Base-by-base conservation (phyloP, 2,797 vertebrate species). In the Toxotes lorentzi region DNA sequence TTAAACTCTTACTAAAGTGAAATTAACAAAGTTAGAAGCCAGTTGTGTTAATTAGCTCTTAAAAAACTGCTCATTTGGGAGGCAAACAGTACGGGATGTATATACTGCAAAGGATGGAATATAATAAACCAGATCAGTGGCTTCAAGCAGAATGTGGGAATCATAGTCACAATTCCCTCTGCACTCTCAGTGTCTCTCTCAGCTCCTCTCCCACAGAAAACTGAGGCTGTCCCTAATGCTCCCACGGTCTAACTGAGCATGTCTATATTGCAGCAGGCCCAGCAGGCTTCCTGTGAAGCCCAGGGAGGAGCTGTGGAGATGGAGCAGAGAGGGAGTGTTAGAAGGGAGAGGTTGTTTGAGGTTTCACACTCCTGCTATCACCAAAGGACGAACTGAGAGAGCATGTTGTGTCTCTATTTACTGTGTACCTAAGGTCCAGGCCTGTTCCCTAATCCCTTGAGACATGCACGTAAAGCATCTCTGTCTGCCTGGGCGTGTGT, bases 71-170 rank as follows among this genome's bases (percentile, higher is more conserved):
- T 78, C 34, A 73, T 73, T 59, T 45, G 54, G 70, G 76, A 88
- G 48, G 58, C 65, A 62, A 71, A 81, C 47, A 48, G 24, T 59
- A 60, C 45, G 12, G 65, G 30, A 68, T n/a, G 51, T 69, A 72
- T 65, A 68, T 54, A 74, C 24, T 70, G 61, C 24, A 79, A 67
- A 82, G 65, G 70, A 83, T 59, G 57, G 77, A 66, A 66, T 51
- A 75, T 43, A 59, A 58, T 66, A 73, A 84, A 75, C 41, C 6
- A n/a, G 43, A 71, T 70, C 60, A 76, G 81, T 80, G 58, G 81
- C 86, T 89, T 83, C 54, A 64, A 86, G 86, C 76, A 61, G 64
- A 87, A 86, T 76, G 79, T 88, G 86, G 82, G 88, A 88, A 88
- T 83, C 62, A 35, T 12, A 68, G 67, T 61, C 61, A 60, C 65